Evolutionary conservation across 2,797 vertebrate species (phyloP).

Genomic region (Crocidura indochinensis): DNA sequence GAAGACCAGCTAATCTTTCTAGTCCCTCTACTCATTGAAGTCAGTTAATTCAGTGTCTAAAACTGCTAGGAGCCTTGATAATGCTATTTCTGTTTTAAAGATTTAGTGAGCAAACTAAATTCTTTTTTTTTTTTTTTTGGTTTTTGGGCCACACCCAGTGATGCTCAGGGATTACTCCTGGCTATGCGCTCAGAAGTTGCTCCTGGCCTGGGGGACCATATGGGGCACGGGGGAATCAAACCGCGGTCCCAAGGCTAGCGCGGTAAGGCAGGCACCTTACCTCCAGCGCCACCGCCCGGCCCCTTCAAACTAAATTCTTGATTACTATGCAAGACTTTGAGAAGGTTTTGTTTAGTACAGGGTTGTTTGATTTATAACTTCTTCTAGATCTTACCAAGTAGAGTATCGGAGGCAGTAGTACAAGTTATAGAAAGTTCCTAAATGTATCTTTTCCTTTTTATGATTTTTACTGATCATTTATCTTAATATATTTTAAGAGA

Average conservation of each 20-base stretch:
- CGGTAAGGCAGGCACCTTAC: no score
- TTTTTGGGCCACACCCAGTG: no score
- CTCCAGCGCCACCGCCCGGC: no score
- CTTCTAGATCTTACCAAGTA: conserved; percentile 36
- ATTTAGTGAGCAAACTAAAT: conserved; percentile 19
- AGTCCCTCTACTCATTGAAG: background rate
- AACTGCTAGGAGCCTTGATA: conserved; percentile 15
- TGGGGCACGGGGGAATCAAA: no score
- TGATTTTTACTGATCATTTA: background rate
- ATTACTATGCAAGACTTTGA: conserved; percentile 41
- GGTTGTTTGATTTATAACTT: conserved; percentile 38
- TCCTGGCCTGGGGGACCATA: no score
- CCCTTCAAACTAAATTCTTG: conserved; percentile 36
- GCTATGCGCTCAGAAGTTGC: no score
- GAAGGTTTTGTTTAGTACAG: background rate
- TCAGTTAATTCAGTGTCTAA: conserved; percentile 20
- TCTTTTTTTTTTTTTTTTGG: no score
- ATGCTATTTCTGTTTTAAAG: conserved; percentile 63
- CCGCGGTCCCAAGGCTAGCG: no score
- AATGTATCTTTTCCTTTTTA: conserved; percentile 42
- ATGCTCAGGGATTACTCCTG: no score
- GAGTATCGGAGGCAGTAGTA: conserved; percentile 44
- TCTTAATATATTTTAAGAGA: conserved; percentile 49
- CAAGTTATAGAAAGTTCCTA: conserved; percentile 40
- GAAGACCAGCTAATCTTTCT: background rate